Percentiles rank a stretch among this genome's conserved stretches.
These are phyloP conservation scores for Drosophila sproati DNA, from an alignment of 1,140 invertebrate genomes.

Conservation along the genomic window DNA sequence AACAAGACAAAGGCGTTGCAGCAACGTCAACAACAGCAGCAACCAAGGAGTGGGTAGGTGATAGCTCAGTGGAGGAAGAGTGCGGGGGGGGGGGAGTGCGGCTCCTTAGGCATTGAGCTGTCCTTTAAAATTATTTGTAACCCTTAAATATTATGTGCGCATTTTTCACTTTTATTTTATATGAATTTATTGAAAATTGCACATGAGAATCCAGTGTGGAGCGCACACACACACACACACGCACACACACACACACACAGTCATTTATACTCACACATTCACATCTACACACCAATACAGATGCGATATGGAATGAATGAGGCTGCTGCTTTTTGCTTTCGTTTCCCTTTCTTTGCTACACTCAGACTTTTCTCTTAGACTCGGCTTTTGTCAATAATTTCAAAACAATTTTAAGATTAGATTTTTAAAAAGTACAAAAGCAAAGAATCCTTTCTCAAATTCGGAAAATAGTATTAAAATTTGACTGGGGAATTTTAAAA, in stretches of 20 bases:
- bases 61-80: too few relatives aligned
- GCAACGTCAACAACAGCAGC: conserved; percentile 20
- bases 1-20: conserved; percentile 77
- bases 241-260: not conserved
- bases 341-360: not conserved
- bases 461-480: too few relatives aligned
- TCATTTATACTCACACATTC: conserved; percentile 12
- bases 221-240: not conserved
- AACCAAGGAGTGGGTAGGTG: not conserved
- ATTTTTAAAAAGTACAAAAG: too few relatives aligned
- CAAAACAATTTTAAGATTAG: too few relatives aligned
- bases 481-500: too few relatives aligned
- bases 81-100: not conserved
- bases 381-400: too few relatives aligned
- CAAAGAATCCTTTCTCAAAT: too few relatives aligned
- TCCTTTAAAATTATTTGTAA: conserved; percentile 54
- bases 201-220: conserved; percentile 30
- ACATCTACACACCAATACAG: not conserved
- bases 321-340: conserved; percentile 25
- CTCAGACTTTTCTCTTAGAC: not conserved
- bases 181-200: conserved; percentile 64
- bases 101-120: not conserved
- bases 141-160: conserved; percentile 74
- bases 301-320: conserved; percentile 3
- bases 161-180: conserved; percentile 48